These are phyloP conservation scores for Ceraclea dissimilis DNA, from an alignment of 2,888 invertebrate genomes.

Conservation along the genomic window DNA sequence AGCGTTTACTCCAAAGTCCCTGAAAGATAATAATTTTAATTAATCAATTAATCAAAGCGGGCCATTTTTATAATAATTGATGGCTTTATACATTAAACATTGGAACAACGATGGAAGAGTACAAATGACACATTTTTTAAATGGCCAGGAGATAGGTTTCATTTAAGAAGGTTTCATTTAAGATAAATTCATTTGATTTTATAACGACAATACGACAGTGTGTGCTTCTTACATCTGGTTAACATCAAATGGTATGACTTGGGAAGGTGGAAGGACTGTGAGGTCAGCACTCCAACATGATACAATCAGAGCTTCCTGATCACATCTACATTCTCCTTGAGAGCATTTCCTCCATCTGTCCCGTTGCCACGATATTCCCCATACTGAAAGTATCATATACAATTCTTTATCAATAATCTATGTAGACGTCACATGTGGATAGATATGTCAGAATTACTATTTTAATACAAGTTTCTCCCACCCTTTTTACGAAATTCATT, in stretches of 20 bases:
- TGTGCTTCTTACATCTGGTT: conserved; percentile 55
- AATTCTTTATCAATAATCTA: no score
- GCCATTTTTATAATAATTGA: background rate
- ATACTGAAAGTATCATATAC: conserved; percentile 49
- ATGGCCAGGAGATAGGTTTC: no score
- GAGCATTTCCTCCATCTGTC: conserved; percentile 58
- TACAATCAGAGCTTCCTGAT: conserved; percentile 54
- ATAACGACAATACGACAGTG: no score
- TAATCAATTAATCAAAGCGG: background rate
- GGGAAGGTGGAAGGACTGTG: conserved; percentile 50
- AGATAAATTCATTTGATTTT: no score
- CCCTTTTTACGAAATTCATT: no score
- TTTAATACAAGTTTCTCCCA: no score
- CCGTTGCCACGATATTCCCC: conserved; percentile 53
- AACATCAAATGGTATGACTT: conserved; percentile 58
- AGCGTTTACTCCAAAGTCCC: conserved; percentile 65
- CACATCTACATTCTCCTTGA: conserved; percentile 56
- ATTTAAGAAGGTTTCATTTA: no score
- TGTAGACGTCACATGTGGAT: no score
- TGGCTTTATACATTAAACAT: background rate
- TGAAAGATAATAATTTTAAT: conserved; percentile 34
- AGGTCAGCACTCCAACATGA: conserved; percentile 63
- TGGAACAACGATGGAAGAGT: no score
- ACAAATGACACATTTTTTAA: no score
- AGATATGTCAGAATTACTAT: no score